Percentiles rank a stretch among this genome's conserved stretches.
Conservation (phyloP, 2,797 vertebrate genomes). For the Synaphobranchus kaupii region DNA sequence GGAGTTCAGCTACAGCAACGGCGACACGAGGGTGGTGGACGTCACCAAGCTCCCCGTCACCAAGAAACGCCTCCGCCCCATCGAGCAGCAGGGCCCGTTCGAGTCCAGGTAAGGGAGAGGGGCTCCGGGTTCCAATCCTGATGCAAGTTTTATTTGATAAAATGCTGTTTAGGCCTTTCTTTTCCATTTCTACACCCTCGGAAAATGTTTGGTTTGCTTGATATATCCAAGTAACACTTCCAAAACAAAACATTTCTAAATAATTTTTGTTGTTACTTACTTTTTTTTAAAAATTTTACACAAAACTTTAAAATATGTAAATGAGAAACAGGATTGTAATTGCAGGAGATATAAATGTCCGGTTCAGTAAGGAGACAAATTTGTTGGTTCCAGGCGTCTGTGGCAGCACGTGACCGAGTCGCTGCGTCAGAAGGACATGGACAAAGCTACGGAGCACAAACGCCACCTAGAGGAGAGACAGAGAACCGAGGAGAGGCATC, state of each 20-base stretch:
- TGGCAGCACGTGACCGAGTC: conserved; percentile 93
- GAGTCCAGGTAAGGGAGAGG: conserved; percentile 84
- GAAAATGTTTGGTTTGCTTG: neutral
- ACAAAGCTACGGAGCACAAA: conserved; percentile 95
- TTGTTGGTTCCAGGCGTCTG: conserved; percentile 73
- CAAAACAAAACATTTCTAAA: neutral
- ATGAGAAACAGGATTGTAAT: neutral
- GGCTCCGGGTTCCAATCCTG: neutral
- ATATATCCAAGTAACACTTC: neutral
- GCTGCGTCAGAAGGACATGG: conserved; percentile 88
- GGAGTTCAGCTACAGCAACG: conserved; percentile 88
- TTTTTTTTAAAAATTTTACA: no score
- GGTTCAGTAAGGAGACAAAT: neutral
- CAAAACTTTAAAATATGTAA: neutral
- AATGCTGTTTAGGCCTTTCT: neutral
- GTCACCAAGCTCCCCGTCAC: conserved; percentile 87
- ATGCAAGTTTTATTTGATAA: neutral
- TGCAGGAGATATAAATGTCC: neutral
- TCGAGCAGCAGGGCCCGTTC: conserved; percentile 86
- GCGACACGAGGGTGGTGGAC: conserved; percentile 84
- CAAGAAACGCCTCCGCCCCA: conserved; percentile 84
- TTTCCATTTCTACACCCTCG: neutral
- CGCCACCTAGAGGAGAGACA: conserved; percentile 89
- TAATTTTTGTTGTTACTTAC: neutral
- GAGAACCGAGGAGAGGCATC: conserved; percentile 87